Base-by-base conservation (phyloP, 2,113 vertebrate genomes). In the Sander vitreus region DNA sequence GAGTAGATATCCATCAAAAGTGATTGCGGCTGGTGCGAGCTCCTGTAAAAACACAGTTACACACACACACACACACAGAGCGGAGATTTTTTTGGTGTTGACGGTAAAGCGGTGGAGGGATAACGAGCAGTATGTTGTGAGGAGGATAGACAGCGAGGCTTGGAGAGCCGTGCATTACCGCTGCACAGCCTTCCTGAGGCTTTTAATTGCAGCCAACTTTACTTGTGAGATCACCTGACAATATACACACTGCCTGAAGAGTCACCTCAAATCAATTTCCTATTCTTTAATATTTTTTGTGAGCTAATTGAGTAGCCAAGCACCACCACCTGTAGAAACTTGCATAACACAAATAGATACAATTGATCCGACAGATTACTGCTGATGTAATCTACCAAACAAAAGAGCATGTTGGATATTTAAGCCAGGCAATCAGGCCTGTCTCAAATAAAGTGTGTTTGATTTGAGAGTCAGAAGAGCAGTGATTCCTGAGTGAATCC, bases 1-100 rank as follows among this genome's bases (percentile, higher is more conserved):
- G 69, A 88, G 85, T 91, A 91, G 92, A 92, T 94, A 92, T 93
- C 80, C 93, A 90, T 93, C 93, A 94, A 90, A 88, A 83, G 85
- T 92, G 92, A 93, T 91, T 93, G 91, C 66, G 90, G 91, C 89
- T 80, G 59, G 82, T 84, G 72, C 14, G 10, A 81, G 79, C 77
- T 91, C 83, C 88, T 87, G 73, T 73, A 81, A 89, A 91, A 91
- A 90, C 87, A 91, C 84, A 75, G 75, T 75, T 57, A 33, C 30
- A 5, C 30, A 33, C 30, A 33, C 30, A 43, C 39, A 43, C 36
- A 33, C 33, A 33, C 33, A 33, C 33, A 30, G 4, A 75, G 66
- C 18, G 15, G 60, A 75, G 69, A 75, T 73, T 81, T 87, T 69
- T 88, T 87, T 68, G 84, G 81, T 47, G 62, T 50, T 58, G 51